Conservation (phyloP, 92 coral and sea anemone species). For the Micromussa lordhowensis region DNA sequence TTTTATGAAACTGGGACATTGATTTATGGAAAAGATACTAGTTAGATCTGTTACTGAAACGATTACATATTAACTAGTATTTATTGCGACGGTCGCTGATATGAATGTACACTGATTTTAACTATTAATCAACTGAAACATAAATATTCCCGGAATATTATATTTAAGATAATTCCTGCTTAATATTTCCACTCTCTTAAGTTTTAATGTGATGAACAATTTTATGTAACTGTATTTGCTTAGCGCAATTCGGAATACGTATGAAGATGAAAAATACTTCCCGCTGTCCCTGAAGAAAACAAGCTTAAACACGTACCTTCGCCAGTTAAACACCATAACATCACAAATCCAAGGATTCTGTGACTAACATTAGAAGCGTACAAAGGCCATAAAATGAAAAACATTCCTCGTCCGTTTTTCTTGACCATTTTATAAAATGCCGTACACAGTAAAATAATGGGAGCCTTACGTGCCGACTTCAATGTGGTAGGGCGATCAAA, state of each 20-base stretch:
- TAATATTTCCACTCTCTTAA: neutral
- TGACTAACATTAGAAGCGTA: neutral
- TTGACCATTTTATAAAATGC: neutral
- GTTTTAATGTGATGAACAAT: neutral
- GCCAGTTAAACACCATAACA: neutral
- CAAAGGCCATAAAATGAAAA: too few relatives aligned
- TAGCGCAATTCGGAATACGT: neutral
- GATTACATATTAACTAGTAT: neutral
- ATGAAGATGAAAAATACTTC: neutral
- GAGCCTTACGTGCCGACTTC: neutral
- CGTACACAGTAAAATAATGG: neutral
- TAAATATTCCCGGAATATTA: neutral
- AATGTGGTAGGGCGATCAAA: too few relatives aligned
- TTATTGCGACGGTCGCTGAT: neutral
- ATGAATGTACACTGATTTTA: neutral
- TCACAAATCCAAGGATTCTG: neutral
- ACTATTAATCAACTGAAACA: neutral
- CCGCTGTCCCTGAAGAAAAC: neutral
- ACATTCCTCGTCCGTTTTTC: neutral
- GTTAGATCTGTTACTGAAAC: neutral
- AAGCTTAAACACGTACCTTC: constrained; percentile 33
- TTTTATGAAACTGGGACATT: neutral
- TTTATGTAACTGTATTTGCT: neutral
- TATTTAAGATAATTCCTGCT: neutral
- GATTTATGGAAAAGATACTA: neutral